These are phyloP conservation scores for Epinephelus cyanopodus DNA, from an alignment of 2,113 vertebrate genomes.

Conservation along the genomic window DNA sequence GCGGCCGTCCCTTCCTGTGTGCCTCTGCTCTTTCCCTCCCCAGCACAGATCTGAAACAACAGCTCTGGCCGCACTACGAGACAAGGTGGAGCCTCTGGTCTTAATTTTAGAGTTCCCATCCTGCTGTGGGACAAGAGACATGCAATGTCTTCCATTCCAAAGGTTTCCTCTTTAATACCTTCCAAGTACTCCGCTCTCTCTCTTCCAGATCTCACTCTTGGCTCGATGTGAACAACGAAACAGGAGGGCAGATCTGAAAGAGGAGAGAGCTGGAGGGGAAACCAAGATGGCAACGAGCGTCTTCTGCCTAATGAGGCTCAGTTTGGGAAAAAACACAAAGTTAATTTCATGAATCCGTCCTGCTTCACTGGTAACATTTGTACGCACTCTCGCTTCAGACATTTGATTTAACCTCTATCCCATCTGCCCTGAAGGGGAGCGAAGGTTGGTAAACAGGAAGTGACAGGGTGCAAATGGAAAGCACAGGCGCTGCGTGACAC, in stretches of 20 bases:
- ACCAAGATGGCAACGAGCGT: background rate
- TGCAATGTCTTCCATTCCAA: slow-evolving; percentile 20
- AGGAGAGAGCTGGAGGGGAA: slow-evolving; percentile 24
- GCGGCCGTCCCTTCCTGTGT: slow-evolving; percentile 34
- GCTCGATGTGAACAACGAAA: slow-evolving; percentile 55
- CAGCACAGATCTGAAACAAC: slow-evolving; percentile 1
- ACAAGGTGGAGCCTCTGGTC: slow-evolving; percentile 19
- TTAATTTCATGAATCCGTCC: background rate
- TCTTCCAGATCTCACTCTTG: slow-evolving; percentile 46
- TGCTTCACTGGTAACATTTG: background rate
- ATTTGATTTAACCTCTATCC: background rate
- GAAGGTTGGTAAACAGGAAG: slow-evolving; percentile 48
- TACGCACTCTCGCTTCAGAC: background rate
- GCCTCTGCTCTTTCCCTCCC: slow-evolving; percentile 7
- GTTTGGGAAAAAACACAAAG: background rate
- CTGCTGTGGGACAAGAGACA: slow-evolving; percentile 8
- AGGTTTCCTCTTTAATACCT: background rate
- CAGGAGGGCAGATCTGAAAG: slow-evolving; percentile 22
- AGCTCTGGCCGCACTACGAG: slow-evolving; percentile 12
- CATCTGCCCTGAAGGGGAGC: background rate
- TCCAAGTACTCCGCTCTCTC: slow-evolving; percentile 4
- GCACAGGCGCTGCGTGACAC: slow-evolving; percentile 46
- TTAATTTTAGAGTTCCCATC: slow-evolving; percentile 36
- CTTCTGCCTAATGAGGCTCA: background rate
- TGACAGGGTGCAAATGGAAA: slow-evolving; percentile 56